Conservation (phyloP, 2,797 vertebrate genomes). For the Potorous gilbertii region DNA sequence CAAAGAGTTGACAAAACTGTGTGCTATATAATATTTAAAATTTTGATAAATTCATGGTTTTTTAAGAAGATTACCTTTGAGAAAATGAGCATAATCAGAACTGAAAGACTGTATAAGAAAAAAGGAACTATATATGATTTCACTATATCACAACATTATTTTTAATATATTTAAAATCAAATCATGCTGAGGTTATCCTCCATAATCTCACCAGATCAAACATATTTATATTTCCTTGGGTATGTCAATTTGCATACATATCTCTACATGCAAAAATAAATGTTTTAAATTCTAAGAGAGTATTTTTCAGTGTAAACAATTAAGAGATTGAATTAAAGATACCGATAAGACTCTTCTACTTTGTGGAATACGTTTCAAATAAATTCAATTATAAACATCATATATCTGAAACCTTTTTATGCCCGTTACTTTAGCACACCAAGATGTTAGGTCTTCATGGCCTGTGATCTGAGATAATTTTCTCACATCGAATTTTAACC, state of each 20-base stretch:
- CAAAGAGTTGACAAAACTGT: neutral
- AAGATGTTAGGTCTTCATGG: neutral
- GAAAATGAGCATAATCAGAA: neutral
- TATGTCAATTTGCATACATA: neutral
- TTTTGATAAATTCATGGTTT: neutral
- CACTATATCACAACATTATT: neutral
- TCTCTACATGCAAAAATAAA: neutral
- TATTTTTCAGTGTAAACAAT: neutral
- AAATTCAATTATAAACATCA: neutral
- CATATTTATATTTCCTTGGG: neutral
- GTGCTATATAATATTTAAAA: neutral
- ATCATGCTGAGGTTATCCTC: neutral
- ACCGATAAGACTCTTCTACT: neutral
- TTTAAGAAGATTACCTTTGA: neutral
- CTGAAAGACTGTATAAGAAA: neutral
- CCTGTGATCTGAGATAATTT: neutral
- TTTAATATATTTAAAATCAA: conserved; percentile 2
- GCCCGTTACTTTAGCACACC: neutral
- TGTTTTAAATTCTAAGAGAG: neutral
- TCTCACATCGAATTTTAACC: neutral
- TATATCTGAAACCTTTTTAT: neutral
- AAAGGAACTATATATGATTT: neutral
- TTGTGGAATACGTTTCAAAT: neutral
- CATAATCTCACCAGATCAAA: neutral
- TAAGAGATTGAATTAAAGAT: neutral